Evolutionary conservation across 1,140 invertebrate genomes (phyloP), one percentile per base, ranked within the genome.

Genomic region (Drosophila persimilis): DNA sequence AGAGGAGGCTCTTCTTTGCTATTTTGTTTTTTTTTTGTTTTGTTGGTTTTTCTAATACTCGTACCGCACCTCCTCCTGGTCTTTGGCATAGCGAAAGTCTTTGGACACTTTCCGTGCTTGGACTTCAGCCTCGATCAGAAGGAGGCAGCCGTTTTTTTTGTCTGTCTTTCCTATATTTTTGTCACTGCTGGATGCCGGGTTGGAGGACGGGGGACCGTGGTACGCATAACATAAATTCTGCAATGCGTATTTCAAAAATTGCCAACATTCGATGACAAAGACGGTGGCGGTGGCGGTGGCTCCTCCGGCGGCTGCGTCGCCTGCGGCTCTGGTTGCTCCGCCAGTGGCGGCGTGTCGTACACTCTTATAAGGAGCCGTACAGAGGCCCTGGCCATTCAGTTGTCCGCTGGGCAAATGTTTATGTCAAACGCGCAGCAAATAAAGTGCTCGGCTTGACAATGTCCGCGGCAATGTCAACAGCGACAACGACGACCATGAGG

Each of bases 221-320:
- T 74, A 86, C 83, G 83, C 83, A 86, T 86, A 88, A 83, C 83
- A 86, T 86, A 86, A 86, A 86, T 86, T 86, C 78, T 78, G 78
- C 74, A 75, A 88, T 83, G 83, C 83, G 83, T 86, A 88, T 86
- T 83, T 86, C 83, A 86, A 86, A 86, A 81, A 86, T 86, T 86
- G 74, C 80, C 80, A 72, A 57, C 77, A 57, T 80, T 56, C 48
- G 62, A 74, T 66, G 77, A 83, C 61, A 77, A 59, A 61, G 71
- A 52, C 39, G 39, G 71, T 53, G 39, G 50, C 39, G 39, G 71
- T 53, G 39, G 50, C 26, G 48, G 35, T 43, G 46, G 55, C 73
- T 26, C 45, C 62, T 45, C 29, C 39, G 15, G 35, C 52, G 41
- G 39, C 47, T 47, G 51, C 54, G n/a, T 20, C 60, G 62, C 61